phyloP scores from a whole-genome alignment of 1,140 invertebrate genomes.

The Zaprionus ornatus region DNA sequence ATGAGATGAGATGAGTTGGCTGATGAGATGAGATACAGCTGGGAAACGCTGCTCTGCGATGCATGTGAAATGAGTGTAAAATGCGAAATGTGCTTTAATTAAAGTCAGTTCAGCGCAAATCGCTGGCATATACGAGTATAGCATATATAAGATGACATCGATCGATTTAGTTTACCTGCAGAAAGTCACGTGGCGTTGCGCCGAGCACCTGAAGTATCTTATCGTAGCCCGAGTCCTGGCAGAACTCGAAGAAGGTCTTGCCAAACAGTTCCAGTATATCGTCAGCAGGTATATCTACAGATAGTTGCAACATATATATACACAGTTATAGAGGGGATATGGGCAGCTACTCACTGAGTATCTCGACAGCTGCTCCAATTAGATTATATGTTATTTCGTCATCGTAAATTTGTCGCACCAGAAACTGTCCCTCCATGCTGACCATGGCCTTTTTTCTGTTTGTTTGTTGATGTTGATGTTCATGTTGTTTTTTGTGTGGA shows the following conservation, averaged over 20 bases:
- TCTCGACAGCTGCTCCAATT: conserved; percentile 94
- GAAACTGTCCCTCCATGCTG: conserved; percentile 96
- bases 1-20: not conserved
- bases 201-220: conserved; percentile 96
- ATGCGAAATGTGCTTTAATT: conserved; percentile 68
- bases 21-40: not conserved
- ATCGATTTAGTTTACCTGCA: conserved; percentile 88
- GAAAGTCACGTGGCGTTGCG: conserved; percentile 95
- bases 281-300: conserved; percentile 93
- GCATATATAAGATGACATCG: not conserved
- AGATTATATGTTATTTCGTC: conserved; percentile 97
- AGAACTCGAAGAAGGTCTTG: conserved; percentile 97
- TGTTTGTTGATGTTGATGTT: conserved; percentile 19
- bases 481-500: conserved; percentile 5
- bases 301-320: not conserved
- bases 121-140: not conserved
- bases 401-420: conserved; percentile 97
- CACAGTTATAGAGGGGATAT: no score
- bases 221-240: conserved; percentile 96
- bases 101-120: conserved; percentile 32
- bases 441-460: conserved; percentile 95
- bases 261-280: conserved; percentile 96
- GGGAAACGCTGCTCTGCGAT: conserved; percentile 29
- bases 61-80: conserved; percentile 66
- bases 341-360: conserved; percentile 91